Evolutionary conservation across 1,140 invertebrate genomes (phyloP), one percentile per base, ranked within the genome.

Genomic region (Latrodectus geometricus): DNA sequence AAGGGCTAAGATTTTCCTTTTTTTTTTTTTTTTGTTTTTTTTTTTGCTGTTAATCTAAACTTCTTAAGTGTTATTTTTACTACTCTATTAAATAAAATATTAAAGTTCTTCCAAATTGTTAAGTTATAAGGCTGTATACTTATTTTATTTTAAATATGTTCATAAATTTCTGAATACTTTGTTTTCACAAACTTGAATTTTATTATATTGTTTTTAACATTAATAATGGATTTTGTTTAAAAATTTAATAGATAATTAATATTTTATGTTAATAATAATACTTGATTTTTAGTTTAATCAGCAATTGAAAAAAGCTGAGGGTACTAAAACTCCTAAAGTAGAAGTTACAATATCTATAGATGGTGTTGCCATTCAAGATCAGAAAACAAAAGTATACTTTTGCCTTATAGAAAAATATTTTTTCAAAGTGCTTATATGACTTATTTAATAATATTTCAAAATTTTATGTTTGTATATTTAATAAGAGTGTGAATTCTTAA

Each of bases 331-430:
- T 77, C 96, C 96, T 87, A 98, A 98, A 92, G 96, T 98, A 8
- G 93, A 93, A 88, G 94, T 99, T 76, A 97, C 96, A 9, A 96
- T 99, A 88, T 98, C 96, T 73, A 95, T 97, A 78, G 97, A 99
- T 93, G 97, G 97, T 72, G 96, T 99, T 21, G 97, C 97, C 20
- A 96, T 99, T 89, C 96, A 97, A 90, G 96, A 97, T 90, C 93
- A 93, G 15, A 94, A 94, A 90, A 92, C 92, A 52, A 94, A 94
- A 91, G 93, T 93, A 89, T 89, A 89, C 17, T 73, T 70, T 49
- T 73, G 21, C 21, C 8, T 5, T 83, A 15, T 3, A 35, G 35
- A 35, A 35, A 72, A 8, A 49, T 74, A 74, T 74, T 74, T 74
- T 35, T 5, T 35, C 35, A 35, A 35, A 35, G 35, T 3, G 5